Evolutionary conservation across 2,888 invertebrate genomes (phyloP), one percentile per base, ranked within the genome.

Genomic region (Drosophila neoperkinsi): DNA sequence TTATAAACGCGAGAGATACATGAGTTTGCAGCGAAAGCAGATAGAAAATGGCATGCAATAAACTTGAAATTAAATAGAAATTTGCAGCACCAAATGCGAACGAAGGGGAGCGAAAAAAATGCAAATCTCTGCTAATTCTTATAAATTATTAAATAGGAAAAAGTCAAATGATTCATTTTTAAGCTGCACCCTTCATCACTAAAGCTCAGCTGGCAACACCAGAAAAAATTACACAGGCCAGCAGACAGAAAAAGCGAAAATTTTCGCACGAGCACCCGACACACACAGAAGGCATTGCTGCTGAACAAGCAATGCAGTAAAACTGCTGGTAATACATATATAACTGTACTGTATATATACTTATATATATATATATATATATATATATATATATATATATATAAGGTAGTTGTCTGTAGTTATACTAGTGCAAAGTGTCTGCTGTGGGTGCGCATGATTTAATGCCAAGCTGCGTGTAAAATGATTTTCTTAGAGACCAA

Each of bases 81-180:
- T 90, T 88, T 90, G 80, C 88, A 77, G 68, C 74, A 67, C 68
- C 80, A 80, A 79, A 73, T 75, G 71, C 50, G 21, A 53, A 56
- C 30, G 28, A 58, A 49, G 21, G 13, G 3, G 13, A 9, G 36
- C 3, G 18, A 10, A 18, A 34, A 81, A 90, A 88, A 88, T 91
- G 91, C 90, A 88, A 91, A 88, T 88, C 88, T 91, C 88, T 81
- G 88, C 91, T 88, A 88, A 88, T 88, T 88, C 88, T 88, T 88
- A 91, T 88, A 88, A 88, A 88, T 88, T 88, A 88, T 88, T 88
- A 82, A 91, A 88, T 88, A 88, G 84, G 91, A 88, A 86, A 90
- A 88, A 91, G 90, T 88, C 80, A 90, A 88, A 88, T 88, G 88
- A 91, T 88, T 88, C 91, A 91, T 90, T 91, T 90, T 91, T 88